Percentiles rank a stretch among this genome's conserved stretches.
Evolutionary conservation across 2,888 invertebrate species (phyloP).

Genomic region (Achlya flavicornis): DNA sequence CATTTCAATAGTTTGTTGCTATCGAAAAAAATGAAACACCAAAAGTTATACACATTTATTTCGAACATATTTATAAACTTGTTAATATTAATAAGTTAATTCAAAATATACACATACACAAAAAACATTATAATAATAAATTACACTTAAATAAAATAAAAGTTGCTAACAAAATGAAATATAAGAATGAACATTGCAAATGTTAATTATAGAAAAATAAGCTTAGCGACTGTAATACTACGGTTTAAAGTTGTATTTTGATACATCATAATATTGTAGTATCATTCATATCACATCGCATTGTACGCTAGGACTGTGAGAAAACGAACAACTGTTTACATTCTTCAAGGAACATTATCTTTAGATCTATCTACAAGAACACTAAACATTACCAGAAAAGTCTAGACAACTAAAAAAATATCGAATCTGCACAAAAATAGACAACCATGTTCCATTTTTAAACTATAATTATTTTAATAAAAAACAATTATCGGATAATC

Average conservation of each 20-base stretch:
- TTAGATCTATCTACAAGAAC: constrained; percentile 49
- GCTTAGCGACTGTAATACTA: too few species aligned
- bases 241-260: background rate
- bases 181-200: too few species aligned
- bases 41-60: background rate
- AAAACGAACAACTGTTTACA: constrained; percentile 56
- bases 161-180: too few species aligned
- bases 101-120: background rate
- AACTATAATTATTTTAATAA: background rate
- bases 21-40: background rate
- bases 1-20: background rate
- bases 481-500: background rate
- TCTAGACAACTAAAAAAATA: background rate
- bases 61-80: background rate
- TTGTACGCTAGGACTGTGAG: constrained; percentile 43
- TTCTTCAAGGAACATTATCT: constrained; percentile 47
- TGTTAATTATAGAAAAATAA: too few species aligned
- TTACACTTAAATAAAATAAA: background rate
- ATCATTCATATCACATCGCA: constrained; percentile 9
- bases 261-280: background rate
- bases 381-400: background rate
- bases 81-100: background rate
- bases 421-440: background rate
- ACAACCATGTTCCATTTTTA: background rate
- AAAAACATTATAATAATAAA: background rate